Evolutionary conservation across 2,888 invertebrate species (phyloP), one percentile per base, ranked within the genome.

Genomic region (Minunthozetes semirufus): DNA sequence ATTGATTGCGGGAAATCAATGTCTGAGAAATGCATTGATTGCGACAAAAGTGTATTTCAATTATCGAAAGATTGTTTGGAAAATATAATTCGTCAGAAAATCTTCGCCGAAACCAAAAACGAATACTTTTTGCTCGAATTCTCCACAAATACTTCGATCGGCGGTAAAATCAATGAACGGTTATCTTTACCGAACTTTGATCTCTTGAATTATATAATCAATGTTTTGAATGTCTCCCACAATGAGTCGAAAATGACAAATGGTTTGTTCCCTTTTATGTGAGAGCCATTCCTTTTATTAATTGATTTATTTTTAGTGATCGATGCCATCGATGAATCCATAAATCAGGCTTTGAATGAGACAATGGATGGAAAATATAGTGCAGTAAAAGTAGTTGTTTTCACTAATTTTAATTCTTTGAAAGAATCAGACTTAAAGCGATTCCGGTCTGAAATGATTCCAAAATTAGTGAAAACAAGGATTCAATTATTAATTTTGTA

Each of bases 91-190:
- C 9, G n/a, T 15, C 63, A 63, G 33, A 63, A 63, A 17, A 63
- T 63, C 19, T 63, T 63, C 25, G 63, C 63, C 63, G 63, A 63
- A 63, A 29, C 29, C 17, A 63, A 63, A 63, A 63, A 63, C 33
- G 63, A 63, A 15, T 63, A 63, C 63, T 33, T 25, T 17, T 63
- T 63, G 33, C 8, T 63, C 13, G 11, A 63, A 25, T 63, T 25
- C 33, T 61, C 59, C 9, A 61, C 59, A 4, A 61, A 61, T 61
- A n/a, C n/a, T n/a, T n/a, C n/a, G n/a, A n/a, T n/a, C n/a, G 33
- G n/a, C 63, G 27, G 15, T 4, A 59, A 8, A 59, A 59, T 59
- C 4, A 61, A 27, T 61, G 61, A 27, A 11, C 15, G 15, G 13
- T 22, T 61, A 6, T 11, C 27, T 61, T 61, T 27, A 27, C 61